Evolutionary conservation across 2,888 invertebrate species (phyloP), one percentile per base, ranked within the genome.

Genomic region (Thalpophila matura): DNA sequence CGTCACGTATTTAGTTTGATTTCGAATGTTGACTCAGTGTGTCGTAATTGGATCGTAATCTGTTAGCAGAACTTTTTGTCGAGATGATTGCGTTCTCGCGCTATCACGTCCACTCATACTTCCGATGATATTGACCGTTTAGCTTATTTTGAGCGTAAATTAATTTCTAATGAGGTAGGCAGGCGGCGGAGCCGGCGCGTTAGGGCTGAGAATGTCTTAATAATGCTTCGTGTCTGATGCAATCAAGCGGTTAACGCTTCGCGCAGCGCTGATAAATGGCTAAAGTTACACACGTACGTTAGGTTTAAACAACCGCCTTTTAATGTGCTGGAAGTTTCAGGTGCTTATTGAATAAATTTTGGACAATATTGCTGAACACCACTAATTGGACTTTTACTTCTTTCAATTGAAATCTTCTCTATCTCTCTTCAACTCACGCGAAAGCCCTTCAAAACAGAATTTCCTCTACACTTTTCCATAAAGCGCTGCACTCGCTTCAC

Each of bases 121-220:
- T 56, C 50, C 55, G 58, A 65, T 63, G 66, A 74, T 75, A 74
- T 79, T 62, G 70, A 73, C 62, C 75, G 76, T 80, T 79, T 74
- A 70, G 61, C 62, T 80, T 62, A 79, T 77, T 78, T 80, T 80
- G 80, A 71, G 81, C 82, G 88, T 86, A 87, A 91, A 91, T 91
- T 89, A 91, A 91, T 91, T 91, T 89, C 79, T 89, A 88, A 89
- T 84, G 82, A 80, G 81, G 80, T 60, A 81, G 82, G 83, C 78
- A 79, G 73, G 72, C 76, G 57, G 68, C 65, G 74, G 54, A 64
- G 75, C 72, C 74, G 80, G 81, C 83, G 79, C 79, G 81, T 82
- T 83, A 80, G 75, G 71, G 67, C 81, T 66, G 71, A 68, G 78
- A 80, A 86, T 79, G 83, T 87, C 80, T 86, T 83, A 81, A 86